Evolutionary conservation across 2,113 vertebrate genomes (phyloP), one percentile per base, ranked within the genome.

Genomic region (Bombycilla garrulus): DNA sequence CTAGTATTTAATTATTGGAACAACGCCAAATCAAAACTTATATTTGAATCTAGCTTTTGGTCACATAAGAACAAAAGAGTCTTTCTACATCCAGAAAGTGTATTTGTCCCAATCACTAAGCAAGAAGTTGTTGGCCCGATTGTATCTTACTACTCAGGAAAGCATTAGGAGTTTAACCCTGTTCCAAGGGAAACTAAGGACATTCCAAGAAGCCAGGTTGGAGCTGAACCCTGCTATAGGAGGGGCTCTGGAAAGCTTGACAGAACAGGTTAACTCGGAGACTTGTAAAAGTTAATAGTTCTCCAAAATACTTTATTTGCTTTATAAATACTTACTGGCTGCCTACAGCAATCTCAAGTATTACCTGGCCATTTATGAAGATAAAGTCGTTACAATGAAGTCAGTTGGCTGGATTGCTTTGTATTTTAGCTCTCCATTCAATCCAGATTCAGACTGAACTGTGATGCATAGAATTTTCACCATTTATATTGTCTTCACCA

Each of bases 261-360:
- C 31, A 81, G 79, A 94, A 84, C 86, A 94, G 79, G 76, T 94
- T 96, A 85, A 86, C 51, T 92, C 81, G 73, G 58, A 94, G 80
- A 91, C 67, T 77, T 1, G 3, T 84, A 85, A 89, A 90, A 93
- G 86, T 23, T 87, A 95, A 72, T 84, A 61, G 54, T 47, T 95
- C 89, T 81, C 86, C 29, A 82, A 83, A 95, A 94, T 15, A 40
- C 35, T 88, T 95, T 38, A 62, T 78, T 95, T 93, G 70, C 81
- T 87, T 84, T 93, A 78, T 84, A 90, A 92, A 88, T 70, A 65
- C 64, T 89, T 87, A 45, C 47, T 48, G 57, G 51, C 40, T 90
- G 90, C 88, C 85, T 92, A 28, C 40, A 90, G 80, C 76, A 86
- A 78, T 78, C 53, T 89, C 65, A 88, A 90, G 44, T 86, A 56